Base-by-base conservation (phyloP, 2,113 vertebrate species). In the Pteropus alecto region DNA sequence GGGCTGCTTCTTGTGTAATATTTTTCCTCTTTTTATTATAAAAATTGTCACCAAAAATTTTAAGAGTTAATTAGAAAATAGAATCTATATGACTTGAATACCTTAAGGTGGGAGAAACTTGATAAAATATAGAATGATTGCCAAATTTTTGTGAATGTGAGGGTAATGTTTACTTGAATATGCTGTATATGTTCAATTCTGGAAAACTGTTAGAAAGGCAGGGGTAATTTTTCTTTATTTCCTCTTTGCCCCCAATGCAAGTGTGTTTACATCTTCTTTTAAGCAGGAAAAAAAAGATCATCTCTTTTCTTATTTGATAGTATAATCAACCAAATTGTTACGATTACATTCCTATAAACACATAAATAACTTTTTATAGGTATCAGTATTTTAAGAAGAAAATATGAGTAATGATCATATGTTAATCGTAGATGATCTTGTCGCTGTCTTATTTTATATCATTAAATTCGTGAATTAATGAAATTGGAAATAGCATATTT, bases 401-500 rank as follows among this genome's bases (percentile, higher is more conserved):
- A 95, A 76, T 78, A 3, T 94, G 82, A 96, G 56, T 76, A 84
- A 60, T 79, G 56, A 68, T 78, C 26, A 38, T 65, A 41, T 77
- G 14, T 43, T 94, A 95, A 61, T 81, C 76, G 19, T 73, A 89
- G 81, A 82, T 92, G 21, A 93, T 81, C 35, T 68, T 79, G 19
- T 87, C 96, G 28, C 26, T 89, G 18, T 89, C 54, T 76, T 94
- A 38, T 87, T 91, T 92, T 92, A 54, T 71, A 21, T 74, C 30
- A 67, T 96, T 71, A 84, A 93, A 63, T 91, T 92, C 2, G 73
- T 84, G 56, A 81, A 46, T 87, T 83, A 87, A 70, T 93, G 30
- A 93, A 90, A 90, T 94, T 92, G 14, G 58, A 86, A 95, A 77
- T 65, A 90, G 54, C 93, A 21, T 94, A 88, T 90, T 93, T 96